Evolutionary conservation across 2,888 invertebrate species (phyloP).

Genomic region (Coelinius sp.): DNA sequence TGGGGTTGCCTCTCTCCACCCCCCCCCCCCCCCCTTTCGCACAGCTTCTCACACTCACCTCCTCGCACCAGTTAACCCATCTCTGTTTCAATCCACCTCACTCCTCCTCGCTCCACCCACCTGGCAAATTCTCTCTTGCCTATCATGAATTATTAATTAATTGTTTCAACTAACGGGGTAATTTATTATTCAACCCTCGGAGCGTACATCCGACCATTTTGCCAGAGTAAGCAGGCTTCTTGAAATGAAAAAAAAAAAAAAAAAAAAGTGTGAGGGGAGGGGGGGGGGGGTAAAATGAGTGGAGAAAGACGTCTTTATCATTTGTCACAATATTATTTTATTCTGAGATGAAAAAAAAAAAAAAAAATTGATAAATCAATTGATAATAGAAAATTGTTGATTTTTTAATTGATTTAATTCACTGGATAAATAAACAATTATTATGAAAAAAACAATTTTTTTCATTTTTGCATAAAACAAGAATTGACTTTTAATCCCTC

Average conservation of each 20-base stretch:
- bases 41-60: conserved; percentile 38
- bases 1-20: conserved; percentile 1
- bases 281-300: not conserved
- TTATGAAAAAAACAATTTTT: not conserved
- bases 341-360: not conserved
- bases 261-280: not conserved
- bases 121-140: conserved; percentile 65
- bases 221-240: conserved; percentile 7
- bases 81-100: conserved; percentile 44
- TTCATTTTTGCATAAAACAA: not conserved
- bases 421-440: not conserved
- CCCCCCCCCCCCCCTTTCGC: not conserved
- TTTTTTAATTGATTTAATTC: not conserved
- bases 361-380: not conserved
- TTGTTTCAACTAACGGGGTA: conserved; percentile 69
- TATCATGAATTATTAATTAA: conserved; percentile 72
- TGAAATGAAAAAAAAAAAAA: not conserved
- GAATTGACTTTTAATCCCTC: not conserved
- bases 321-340: not conserved
- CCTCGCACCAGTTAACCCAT: conserved; percentile 36
- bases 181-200: conserved; percentile 68
- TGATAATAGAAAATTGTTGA: not conserved
- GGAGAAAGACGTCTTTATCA: not conserved
- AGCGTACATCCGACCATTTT: conserved; percentile 48
- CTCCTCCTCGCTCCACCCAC: conserved; percentile 54